phyloP scores from a whole-genome alignment of 2,797 vertebrate genomes.

The Setipinna tenuifilis region DNA sequence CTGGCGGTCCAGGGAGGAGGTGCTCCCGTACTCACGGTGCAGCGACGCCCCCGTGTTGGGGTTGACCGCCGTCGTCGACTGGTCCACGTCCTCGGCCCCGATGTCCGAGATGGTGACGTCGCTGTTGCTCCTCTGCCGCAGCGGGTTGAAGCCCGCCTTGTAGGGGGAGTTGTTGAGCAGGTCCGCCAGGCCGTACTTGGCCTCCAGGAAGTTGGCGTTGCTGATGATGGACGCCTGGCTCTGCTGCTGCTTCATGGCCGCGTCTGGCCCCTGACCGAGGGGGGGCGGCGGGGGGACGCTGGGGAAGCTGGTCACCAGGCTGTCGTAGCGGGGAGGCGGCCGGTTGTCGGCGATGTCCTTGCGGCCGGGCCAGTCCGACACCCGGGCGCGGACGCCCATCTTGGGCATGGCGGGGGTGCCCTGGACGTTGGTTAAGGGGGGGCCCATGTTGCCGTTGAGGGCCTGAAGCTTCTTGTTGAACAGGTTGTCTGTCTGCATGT shows the following conservation, averaged over 20 bases:
- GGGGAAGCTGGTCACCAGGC: slow-evolving; percentile 66
- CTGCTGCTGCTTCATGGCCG: slow-evolving; percentile 59
- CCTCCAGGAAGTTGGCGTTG: slow-evolving; percentile 73
- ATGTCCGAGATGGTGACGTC: slow-evolving; percentile 88
- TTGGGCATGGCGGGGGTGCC: slow-evolving; percentile 85
- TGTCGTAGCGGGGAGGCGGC: slow-evolving; percentile 70
- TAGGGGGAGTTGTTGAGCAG: slow-evolving; percentile 78
- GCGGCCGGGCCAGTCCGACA: slow-evolving; percentile 85
- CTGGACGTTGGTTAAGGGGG: slow-evolving; percentile 68
- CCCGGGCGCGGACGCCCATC: slow-evolving; percentile 86
- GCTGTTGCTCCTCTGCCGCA: slow-evolving; percentile 85
- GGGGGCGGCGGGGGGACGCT: slow-evolving; percentile 62
- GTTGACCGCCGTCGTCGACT: slow-evolving; percentile 78
- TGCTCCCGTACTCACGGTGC: slow-evolving; percentile 84
- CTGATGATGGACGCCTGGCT: slow-evolving; percentile 69
- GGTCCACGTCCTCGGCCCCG: slow-evolving; percentile 82
- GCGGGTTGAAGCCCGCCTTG: slow-evolving; percentile 78
- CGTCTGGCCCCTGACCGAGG: slow-evolving; percentile 60
- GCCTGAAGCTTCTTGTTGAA: slow-evolving; percentile 83
- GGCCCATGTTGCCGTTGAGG: slow-evolving; percentile 79
- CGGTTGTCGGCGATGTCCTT: slow-evolving; percentile 80
- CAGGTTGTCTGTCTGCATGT: slow-evolving; percentile 84
- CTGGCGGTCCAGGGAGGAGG: slow-evolving; percentile 84
- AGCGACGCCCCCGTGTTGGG: slow-evolving; percentile 84
- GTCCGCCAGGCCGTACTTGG: slow-evolving; percentile 75